phyloP scores from a whole-genome alignment of 2,113 vertebrate genomes.

The Larimichthys polyactis region DNA sequence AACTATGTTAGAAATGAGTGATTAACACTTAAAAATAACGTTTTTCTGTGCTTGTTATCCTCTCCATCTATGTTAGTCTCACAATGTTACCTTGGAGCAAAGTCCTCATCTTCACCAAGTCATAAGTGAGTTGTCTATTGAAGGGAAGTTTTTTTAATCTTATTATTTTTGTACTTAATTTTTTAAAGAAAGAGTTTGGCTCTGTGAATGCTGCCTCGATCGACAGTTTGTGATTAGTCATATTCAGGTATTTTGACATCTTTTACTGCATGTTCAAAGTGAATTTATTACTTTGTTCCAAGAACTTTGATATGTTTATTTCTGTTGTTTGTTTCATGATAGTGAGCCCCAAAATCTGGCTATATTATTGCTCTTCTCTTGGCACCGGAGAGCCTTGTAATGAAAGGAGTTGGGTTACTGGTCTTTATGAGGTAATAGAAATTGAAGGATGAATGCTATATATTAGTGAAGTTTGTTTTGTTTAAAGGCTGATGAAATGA shows the following conservation, averaged over 20 bases:
- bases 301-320: background rate
- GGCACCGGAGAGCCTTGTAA: background rate
- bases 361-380: background rate
- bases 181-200: background rate
- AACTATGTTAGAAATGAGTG: background rate
- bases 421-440: background rate
- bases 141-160: too few relatives aligned
- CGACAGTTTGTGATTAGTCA: background rate
- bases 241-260: background rate
- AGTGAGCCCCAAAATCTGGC: background rate
- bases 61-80: background rate
- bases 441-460: background rate
- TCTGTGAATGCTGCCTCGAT: background rate
- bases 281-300: background rate
- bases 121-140: background rate
- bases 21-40: background rate
- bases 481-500: background rate
- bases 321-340: background rate
- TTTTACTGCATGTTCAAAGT: background rate
- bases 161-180: too few relatives aligned
- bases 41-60: background rate
- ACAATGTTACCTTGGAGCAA: background rate
- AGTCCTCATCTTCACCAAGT: background rate
- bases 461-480: background rate
- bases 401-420: background rate